These are phyloP conservation scores for Onychorhynchus coronatus DNA, from an alignment of 2,113 vertebrate genomes.

Conservation along the genomic window DNA sequence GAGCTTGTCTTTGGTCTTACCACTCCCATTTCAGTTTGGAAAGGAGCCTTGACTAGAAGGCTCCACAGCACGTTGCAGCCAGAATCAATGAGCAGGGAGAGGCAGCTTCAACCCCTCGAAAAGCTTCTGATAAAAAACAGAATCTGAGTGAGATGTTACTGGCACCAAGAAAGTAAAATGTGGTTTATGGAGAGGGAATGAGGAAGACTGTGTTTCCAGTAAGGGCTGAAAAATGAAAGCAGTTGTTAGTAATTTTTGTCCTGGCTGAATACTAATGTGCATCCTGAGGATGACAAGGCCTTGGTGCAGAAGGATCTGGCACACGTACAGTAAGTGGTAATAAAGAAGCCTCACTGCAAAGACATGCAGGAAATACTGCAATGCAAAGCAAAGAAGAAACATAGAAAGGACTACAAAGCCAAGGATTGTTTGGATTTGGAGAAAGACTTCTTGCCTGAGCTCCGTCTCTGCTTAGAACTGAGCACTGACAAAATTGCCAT, in stretches of 20 bases:
- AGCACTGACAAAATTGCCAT: not conserved
- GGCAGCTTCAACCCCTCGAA: not conserved
- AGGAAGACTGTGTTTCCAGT: not conserved
- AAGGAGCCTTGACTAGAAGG: not conserved
- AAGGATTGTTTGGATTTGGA: not conserved
- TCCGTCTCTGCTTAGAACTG: not conserved
- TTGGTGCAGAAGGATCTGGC: not conserved
- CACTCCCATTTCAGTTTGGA: not conserved
- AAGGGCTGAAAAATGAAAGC: not conserved
- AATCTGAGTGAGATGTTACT: not conserved
- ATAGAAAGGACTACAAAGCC: not conserved
- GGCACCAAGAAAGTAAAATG: not conserved
- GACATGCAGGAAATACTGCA: not conserved
- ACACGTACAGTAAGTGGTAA: rapidly evolving
- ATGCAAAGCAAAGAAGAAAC: not conserved
- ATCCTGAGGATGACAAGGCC: not conserved
- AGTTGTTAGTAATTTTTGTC: not conserved
- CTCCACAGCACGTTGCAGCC: not conserved
- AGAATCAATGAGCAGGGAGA: not conserved
- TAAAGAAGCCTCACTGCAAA: not conserved
- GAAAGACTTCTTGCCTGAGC: not conserved
- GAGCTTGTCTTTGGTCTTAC: not conserved
- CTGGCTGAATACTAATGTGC: not conserved
- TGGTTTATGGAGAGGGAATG: not conserved
- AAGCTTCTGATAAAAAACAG: not conserved